Evolutionary conservation across 2,888 invertebrate genomes (phyloP).

Genomic region (Prosopocoilus inquinatus): DNA sequence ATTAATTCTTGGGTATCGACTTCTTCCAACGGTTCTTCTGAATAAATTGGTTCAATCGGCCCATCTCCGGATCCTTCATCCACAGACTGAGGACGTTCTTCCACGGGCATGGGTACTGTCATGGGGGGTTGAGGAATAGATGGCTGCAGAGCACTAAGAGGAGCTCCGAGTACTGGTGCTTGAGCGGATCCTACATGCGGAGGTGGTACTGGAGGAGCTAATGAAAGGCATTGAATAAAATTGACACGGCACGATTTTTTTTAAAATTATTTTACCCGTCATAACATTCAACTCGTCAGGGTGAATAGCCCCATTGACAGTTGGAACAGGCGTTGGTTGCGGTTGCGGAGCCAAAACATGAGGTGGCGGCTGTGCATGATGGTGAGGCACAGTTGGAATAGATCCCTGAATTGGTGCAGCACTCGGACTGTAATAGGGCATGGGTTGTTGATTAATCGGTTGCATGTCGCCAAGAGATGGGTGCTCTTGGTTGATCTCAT

Average conservation of each 20-base stretch:
- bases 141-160: constrained; percentile 35
- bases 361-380: constrained; percentile 36
- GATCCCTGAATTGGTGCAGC: constrained; percentile 37
- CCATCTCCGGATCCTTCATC: constrained; percentile 38
- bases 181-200: constrained; percentile 35
- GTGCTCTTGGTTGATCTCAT: constrained; percentile 52
- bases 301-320: constrained; percentile 49
- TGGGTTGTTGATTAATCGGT: constrained; percentile 35
- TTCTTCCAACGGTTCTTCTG: constrained; percentile 17
- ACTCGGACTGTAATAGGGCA: constrained; percentile 39
- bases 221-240: neutral
- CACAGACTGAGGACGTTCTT: constrained; percentile 30
- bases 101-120: constrained; percentile 30
- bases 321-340: constrained; percentile 40
- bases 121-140: constrained; percentile 31
- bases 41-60: constrained; percentile 34
- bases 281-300: constrained; percentile 47
- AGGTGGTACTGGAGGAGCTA: constrained; percentile 29
- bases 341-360: constrained; percentile 41
- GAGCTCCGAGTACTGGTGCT: constrained; percentile 30
- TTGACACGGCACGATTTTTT: neutral
- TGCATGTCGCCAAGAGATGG: constrained; percentile 29
- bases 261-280: constrained; percentile 31
- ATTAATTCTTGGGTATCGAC: constrained; percentile 13
- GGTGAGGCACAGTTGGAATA: constrained; percentile 43